Base-by-base conservation (phyloP, 2,888 invertebrate genomes). In the Trileptium ribeirensis region DNA sequence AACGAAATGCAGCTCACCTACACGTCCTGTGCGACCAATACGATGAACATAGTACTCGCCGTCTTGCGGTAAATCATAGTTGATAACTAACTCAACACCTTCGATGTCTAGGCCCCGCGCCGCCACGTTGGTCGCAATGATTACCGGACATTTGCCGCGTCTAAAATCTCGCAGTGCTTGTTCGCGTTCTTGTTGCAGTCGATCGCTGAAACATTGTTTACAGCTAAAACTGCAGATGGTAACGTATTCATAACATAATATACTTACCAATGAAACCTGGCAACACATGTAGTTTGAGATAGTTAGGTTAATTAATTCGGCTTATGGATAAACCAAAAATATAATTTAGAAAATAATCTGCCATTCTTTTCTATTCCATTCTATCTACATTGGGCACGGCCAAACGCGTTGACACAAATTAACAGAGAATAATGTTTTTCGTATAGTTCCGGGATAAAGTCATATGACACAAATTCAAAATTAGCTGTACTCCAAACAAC, bases 51-150 rank as follows among this genome's bases (percentile, higher is more conserved):
- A 91, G 80, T 90, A 90, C 67, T 90, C 90, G 80, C 90, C 87
- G 33, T 87, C 87, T 0, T 74, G 79, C 0, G 91, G 91, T 51
- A 91, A 82, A 84, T 91, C 91, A 83, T 89, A 90, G 83, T 91
- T 91, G 67, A 91, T 87, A 0, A 91, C 91, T 80, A 89, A 86
- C 1, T 93, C 92, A 0, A 96, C 94, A 81, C 93, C 93, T 84
- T 93, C 93, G 39, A 97, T 96, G 88, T 97, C 94, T 0, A 97
- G 90, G 0, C 98, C 98, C 81, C 98, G 91, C 0, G 97, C 95
- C 0, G 96, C 96, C 0, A 98, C 97, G 0, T 95, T 94, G 0
- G 98, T 98, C 0, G 97, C 97, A 0, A 99, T 95, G 0, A 99
- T 90, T 67, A 97, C 93, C 75, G 92, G 92, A 88, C 93, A 93